These are phyloP conservation scores for Halcyon leucocephala DNA, from an alignment of 2,797 vertebrate genomes.

Conservation along the genomic window DNA sequence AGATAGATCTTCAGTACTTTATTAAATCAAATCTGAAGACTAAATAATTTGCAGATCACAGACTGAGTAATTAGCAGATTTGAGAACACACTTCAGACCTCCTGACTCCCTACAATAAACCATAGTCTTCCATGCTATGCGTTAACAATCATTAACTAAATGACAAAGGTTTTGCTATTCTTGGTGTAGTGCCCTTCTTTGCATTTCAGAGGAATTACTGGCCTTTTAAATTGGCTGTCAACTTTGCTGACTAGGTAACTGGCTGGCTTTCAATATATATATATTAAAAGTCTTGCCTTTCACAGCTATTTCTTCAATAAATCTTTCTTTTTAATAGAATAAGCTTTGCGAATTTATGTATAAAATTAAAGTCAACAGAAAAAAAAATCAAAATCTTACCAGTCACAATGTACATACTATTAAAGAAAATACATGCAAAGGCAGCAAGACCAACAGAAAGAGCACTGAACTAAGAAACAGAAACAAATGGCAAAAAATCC, in stretches of 20 bases:
- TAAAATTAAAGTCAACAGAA: slow-evolving; percentile 11
- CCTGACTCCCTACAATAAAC: not conserved
- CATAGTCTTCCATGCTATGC: not conserved
- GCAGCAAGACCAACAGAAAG: not conserved
- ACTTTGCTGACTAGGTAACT: slow-evolving; percentile 45
- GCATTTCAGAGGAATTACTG: slow-evolving; percentile 49
- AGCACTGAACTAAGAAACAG: not conserved
- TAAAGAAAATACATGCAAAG: not conserved
- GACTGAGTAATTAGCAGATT: not conserved
- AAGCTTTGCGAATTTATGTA: not conserved
- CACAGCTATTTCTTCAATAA: slow-evolving; percentile 8
- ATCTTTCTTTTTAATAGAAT: not conserved
- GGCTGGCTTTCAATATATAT: slow-evolving; percentile 52
- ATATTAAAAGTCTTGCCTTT: slow-evolving; percentile 44
- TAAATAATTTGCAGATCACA: slow-evolving; percentile 1
- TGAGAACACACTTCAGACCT: not conserved
- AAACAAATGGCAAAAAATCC: not conserved
- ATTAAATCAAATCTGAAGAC: not conserved
- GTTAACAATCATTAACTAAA: slow-evolving; percentile 25
- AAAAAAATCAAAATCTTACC: slow-evolving; percentile 17
- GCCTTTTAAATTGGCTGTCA: slow-evolving; percentile 29
- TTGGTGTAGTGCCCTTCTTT: slow-evolving; percentile 29
- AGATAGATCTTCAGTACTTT: not conserved
- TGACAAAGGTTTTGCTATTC: slow-evolving; percentile 39
- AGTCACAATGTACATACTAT: not conserved